Percentiles rank a stretch among this genome's conserved stretches.
These are phyloP conservation scores for Oreohelix idahoensis DNA, from an alignment of 1,140 invertebrate genomes.

Conservation along the genomic window DNA sequence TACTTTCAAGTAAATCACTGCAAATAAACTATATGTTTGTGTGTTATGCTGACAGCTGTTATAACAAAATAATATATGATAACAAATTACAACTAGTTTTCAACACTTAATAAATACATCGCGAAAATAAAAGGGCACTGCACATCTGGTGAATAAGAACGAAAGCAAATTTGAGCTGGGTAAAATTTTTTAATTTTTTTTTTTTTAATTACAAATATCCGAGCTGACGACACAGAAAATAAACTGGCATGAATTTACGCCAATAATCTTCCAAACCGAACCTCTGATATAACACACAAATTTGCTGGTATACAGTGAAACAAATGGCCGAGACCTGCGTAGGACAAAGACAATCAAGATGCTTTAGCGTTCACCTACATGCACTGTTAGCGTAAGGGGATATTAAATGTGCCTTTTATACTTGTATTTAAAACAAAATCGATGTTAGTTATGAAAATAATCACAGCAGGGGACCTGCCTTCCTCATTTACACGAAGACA, in stretches of 20 bases:
- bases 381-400: background rate
- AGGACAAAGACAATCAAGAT: background rate
- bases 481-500: background rate
- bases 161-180: no score
- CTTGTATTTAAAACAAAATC: background rate
- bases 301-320: background rate
- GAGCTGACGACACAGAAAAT: no score
- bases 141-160: no score
- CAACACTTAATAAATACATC: no score
- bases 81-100: no score
- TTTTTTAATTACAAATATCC: no score
- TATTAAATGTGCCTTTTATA: slow-evolving; percentile 13
- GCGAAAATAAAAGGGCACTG: no score
- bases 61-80: no score
- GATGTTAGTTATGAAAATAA: background rate
- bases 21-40: no score
- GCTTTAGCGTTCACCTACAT: background rate
- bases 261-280: background rate
- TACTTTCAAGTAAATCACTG: no score
- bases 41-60: no score
- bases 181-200: no score
- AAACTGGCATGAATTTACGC: background rate
- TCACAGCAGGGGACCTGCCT: background rate
- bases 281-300: background rate
- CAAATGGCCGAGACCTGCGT: background rate